A percentile compares a stretch with the other conserved stretches of the same genome.
These are phyloP conservation scores for Dromococcyx pavoninus DNA, from an alignment of 2,797 vertebrate genomes.

Conservation along the genomic window DNA sequence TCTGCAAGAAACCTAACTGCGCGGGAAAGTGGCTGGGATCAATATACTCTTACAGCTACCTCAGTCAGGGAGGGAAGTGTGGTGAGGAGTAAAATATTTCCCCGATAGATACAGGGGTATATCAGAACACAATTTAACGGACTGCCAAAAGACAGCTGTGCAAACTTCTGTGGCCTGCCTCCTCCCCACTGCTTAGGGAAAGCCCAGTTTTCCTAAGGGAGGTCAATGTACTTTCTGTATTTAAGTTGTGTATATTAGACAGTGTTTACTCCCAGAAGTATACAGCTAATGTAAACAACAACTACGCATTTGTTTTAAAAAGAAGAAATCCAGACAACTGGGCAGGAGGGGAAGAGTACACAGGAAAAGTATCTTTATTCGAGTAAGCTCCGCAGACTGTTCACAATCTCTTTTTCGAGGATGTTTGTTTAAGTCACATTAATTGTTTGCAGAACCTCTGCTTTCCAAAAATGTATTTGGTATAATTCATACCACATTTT, in stretches of 20 bases:
- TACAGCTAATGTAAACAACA: conserved; percentile 13
- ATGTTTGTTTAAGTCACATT: not conserved
- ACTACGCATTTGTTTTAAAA: not conserved
- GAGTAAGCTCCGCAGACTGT: not conserved
- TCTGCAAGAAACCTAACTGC: not conserved
- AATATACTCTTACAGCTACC: not conserved
- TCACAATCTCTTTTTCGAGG: conserved; percentile 5
- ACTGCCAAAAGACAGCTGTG: not conserved
- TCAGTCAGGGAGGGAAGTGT: not conserved
- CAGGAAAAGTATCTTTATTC: not conserved
- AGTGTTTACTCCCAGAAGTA: conserved; percentile 1
- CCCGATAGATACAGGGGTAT: not conserved
- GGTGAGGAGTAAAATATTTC: not conserved
- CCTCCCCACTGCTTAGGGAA: not conserved
- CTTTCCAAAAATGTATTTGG: conserved; percentile 6
- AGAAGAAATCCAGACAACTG: not conserved
- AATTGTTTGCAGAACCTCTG: conserved; percentile 38
- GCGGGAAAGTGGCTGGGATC: not conserved
- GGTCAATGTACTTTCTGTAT: not conserved
- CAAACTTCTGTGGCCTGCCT: not conserved
- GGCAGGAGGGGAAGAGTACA: not conserved
- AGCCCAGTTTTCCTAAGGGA: not conserved
- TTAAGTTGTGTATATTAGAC: not conserved
- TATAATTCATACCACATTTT: not conserved
- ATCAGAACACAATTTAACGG: not conserved